phyloP scores from a whole-genome alignment of 2,113 vertebrate species.

The Rhea pennata region DNA sequence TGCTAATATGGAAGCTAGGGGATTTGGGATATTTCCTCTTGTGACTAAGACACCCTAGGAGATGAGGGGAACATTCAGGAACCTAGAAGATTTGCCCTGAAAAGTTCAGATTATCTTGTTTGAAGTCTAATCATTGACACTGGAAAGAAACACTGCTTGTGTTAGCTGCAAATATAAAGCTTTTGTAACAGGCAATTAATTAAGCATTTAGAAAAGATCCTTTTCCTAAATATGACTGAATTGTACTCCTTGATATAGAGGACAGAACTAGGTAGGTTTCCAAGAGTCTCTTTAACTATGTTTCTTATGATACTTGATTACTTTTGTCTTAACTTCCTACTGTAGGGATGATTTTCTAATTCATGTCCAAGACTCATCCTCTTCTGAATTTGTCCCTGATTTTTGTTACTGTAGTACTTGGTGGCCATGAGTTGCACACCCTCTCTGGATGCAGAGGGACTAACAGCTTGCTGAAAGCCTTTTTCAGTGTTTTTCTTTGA shows the following conservation, averaged over 20 bases:
- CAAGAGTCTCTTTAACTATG: not conserved
- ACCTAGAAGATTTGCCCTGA: not conserved
- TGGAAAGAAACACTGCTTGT: not conserved
- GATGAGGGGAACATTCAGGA: not conserved
- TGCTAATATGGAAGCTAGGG: not conserved
- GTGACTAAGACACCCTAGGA: not conserved
- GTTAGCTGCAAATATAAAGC: not conserved
- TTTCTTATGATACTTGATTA: not conserved
- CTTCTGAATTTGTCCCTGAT: not conserved
- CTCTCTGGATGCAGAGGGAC: not conserved
- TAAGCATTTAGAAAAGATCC: not conserved
- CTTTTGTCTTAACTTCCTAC: not conserved
- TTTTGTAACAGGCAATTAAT: not conserved
- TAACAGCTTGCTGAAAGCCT: not conserved
- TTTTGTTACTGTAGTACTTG: not conserved
- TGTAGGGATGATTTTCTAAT: not conserved
- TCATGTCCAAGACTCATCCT: not conserved
- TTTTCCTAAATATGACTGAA: not conserved
- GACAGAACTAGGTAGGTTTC: not conserved
- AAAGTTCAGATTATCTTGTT: not conserved
- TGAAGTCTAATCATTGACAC: not conserved
- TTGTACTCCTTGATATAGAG: not conserved
- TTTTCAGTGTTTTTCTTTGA: not conserved
- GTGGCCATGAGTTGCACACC: not conserved
- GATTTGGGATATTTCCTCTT: not conserved